These are phyloP conservation scores for Crenichthys baileyi DNA, from an alignment of 2,797 vertebrate species.

Conservation along the genomic window DNA sequence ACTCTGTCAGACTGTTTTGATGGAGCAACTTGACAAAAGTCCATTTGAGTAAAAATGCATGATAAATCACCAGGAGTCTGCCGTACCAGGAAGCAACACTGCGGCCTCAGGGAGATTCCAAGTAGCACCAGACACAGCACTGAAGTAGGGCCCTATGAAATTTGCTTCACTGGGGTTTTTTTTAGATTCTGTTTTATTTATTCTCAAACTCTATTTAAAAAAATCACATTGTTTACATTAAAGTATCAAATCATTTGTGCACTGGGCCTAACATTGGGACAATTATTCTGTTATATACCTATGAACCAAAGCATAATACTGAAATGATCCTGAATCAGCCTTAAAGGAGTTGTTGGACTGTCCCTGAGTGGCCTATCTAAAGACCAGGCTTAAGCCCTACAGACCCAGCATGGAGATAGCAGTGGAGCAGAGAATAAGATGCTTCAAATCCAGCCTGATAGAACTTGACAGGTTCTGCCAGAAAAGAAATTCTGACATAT, in stretches of 20 bases:
- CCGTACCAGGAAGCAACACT: background rate
- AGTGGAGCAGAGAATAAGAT: background rate
- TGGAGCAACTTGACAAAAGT: background rate
- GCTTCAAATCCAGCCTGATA: background rate
- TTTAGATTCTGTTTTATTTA: no score
- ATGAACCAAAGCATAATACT: background rate
- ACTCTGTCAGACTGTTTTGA: background rate
- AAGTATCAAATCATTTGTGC: background rate
- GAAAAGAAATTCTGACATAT: background rate
- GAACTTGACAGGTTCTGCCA: background rate
- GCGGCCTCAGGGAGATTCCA: background rate
- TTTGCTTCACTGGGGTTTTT: no score
- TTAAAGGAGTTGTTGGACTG: background rate
- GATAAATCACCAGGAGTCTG: background rate
- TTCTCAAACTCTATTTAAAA: no score
- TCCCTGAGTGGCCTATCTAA: background rate
- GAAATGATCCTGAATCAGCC: background rate
- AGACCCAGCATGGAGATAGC: background rate
- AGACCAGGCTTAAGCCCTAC: background rate
- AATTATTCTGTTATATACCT: background rate
- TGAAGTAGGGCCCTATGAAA: no score
- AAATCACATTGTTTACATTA: no score
- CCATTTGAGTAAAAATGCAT: background rate
- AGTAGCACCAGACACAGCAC: background rate
- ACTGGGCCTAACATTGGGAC: background rate